Conservation (phyloP, 2,888 invertebrate genomes). For the Timandra comae region DNA sequence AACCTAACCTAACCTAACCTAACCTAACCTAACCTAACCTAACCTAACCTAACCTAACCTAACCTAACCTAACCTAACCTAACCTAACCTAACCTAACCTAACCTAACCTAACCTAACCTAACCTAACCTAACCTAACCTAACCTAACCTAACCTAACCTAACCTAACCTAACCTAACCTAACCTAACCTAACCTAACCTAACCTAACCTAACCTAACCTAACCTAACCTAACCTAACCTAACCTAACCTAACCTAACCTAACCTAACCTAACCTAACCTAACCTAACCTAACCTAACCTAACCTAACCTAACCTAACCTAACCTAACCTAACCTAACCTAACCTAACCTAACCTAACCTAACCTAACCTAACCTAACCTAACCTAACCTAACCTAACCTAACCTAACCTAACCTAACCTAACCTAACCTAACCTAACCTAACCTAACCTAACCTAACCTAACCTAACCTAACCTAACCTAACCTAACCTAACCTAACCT, state of each 20-base stretch:
- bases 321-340: slow-evolving; percentile 11
- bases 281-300: slow-evolving; percentile 11
- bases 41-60: slow-evolving; percentile 10
- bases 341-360: slow-evolving; percentile 11
- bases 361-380: slow-evolving; percentile 10
- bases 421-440: slow-evolving; percentile 12
- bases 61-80: slow-evolving; percentile 9
- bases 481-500: slow-evolving; percentile 12
- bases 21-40: slow-evolving; percentile 10
- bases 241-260: slow-evolving; percentile 12
- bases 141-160: slow-evolving; percentile 9
- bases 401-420: slow-evolving; percentile 12
- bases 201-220: slow-evolving; percentile 8
- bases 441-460: slow-evolving; percentile 12
- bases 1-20: slow-evolving; percentile 11
- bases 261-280: slow-evolving; percentile 13
- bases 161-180: slow-evolving; percentile 9
- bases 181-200: slow-evolving; percentile 10
- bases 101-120: slow-evolving; percentile 9
- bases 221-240: slow-evolving; percentile 7
- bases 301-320: slow-evolving; percentile 11
- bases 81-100: slow-evolving; percentile 10
- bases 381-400: slow-evolving; percentile 10
- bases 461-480: slow-evolving; percentile 12
- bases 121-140: slow-evolving; percentile 8